Conservation (phyloP, 2,113 vertebrate species). For the Camarhynchus parvulus region DNA sequence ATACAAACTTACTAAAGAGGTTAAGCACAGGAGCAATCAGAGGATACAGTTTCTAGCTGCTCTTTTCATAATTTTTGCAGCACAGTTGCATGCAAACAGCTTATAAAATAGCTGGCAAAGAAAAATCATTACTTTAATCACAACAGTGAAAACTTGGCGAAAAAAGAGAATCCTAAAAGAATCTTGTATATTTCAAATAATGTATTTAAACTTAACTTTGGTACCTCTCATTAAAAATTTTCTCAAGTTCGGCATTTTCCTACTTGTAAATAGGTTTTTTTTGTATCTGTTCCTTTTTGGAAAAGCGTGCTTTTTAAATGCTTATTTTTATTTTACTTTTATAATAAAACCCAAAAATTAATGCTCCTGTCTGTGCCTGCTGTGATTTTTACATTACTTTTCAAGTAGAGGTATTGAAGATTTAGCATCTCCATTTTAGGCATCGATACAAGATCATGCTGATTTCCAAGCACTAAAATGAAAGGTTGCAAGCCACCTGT, state of each 20-base stretch:
- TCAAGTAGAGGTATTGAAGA: background rate
- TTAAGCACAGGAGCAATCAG: background rate
- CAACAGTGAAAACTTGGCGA: background rate
- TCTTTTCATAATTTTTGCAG: background rate
- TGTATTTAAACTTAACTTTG: conserved; percentile 74
- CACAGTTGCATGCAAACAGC: background rate
- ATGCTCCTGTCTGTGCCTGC: background rate
- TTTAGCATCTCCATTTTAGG: background rate
- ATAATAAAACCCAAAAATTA: conserved; percentile 79
- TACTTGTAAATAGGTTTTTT: conserved; percentile 80
- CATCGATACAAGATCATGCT: background rate
- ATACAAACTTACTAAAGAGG: background rate
- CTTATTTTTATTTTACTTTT: conserved; percentile 87
- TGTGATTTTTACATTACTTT: background rate
- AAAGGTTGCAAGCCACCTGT: background rate
- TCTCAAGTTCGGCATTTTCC: conserved; percentile 65
- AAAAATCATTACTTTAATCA: background rate
- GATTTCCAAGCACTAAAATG: background rate
- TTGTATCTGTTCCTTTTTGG: conserved; percentile 70
- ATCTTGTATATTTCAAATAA: conserved; percentile 67
- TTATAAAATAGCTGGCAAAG: background rate
- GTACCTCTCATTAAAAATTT: conserved; percentile 32
- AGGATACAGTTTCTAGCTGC: background rate
- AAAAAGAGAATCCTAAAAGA: background rate
- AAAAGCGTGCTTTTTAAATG: conserved; percentile 76